phyloP scores from a whole-genome alignment of 2,888 invertebrate species.

The Silvanus unidentatus region DNA sequence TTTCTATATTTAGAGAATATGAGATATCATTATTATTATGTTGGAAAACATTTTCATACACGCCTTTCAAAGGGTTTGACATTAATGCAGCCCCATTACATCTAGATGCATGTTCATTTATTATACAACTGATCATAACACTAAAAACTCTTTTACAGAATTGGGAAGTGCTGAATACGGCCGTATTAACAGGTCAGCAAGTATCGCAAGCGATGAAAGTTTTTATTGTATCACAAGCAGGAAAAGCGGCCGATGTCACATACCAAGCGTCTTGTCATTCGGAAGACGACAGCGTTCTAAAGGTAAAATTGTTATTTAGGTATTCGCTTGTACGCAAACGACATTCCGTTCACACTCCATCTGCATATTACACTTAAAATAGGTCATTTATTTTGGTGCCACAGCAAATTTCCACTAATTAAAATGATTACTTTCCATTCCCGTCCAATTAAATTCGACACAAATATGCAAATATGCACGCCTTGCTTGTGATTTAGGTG shows the following conservation, averaged over 20 bases:
- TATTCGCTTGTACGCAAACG: too few species aligned
- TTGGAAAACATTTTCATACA: too few species aligned
- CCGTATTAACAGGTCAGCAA: conserved; percentile 87
- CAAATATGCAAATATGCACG: too few species aligned
- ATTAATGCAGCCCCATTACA: too few species aligned
- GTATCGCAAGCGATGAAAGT: conserved; percentile 94
- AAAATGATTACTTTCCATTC: too few species aligned
- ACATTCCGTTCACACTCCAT: too few species aligned
- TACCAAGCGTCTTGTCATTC: conserved; percentile 91
- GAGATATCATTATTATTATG: too few species aligned
- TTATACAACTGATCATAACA: too few species aligned
- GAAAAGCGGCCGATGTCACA: conserved; percentile 92
- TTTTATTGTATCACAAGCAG: conserved; percentile 89
- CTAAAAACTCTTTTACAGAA: conserved; percentile 57
- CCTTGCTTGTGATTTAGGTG: conserved; percentile 56
- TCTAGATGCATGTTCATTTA: too few species aligned
- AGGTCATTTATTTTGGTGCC: not conserved
- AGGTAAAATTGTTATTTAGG: conserved; percentile 55
- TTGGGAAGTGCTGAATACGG: conserved; percentile 93
- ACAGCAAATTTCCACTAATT: too few species aligned
- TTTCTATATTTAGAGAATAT: too few species aligned
- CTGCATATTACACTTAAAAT: not conserved
- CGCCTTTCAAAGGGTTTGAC: too few species aligned
- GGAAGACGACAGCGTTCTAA: conserved; percentile 90
- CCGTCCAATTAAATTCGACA: not conserved